Conservation (phyloP, 2,797 vertebrate genomes). For the Sphenopsis melanotis region DNA sequence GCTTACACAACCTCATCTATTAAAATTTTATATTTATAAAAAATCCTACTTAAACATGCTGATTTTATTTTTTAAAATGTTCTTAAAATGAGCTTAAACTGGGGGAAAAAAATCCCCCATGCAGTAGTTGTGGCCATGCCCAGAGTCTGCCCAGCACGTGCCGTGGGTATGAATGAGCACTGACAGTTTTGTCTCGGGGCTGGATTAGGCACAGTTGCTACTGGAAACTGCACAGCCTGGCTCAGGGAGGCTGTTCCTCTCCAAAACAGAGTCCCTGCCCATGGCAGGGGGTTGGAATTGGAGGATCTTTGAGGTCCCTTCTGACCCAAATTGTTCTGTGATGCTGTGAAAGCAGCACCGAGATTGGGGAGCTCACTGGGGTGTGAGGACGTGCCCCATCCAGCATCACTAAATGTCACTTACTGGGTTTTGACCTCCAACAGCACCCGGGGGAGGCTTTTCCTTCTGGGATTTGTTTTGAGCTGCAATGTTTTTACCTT, state of each 20-base stretch:
- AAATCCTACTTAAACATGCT: background rate
- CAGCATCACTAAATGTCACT: background rate
- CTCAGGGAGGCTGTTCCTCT: background rate
- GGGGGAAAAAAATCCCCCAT: rapidly evolving
- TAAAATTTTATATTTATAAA: background rate
- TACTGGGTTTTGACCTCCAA: rapidly evolving
- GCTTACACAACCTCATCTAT: background rate
- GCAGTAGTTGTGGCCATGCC: background rate
- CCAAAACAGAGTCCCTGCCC: background rate
- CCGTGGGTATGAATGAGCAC: slow-evolving; percentile 14
- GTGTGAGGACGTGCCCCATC: background rate
- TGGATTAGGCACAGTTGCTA: slow-evolving; percentile 57
- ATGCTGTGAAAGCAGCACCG: background rate
- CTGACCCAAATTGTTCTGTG: rapidly evolving
- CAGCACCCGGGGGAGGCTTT: background rate
- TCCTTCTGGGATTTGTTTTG: background rate
- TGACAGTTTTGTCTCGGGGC: background rate
- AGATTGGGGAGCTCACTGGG: background rate
- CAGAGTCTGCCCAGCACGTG: slow-evolving; percentile 21
- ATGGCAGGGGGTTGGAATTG: background rate
- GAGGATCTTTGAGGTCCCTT: background rate
- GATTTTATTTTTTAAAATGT: background rate
- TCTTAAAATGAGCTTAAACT: background rate
- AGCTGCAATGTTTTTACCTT: too few species aligned
- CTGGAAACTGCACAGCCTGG: slow-evolving; percentile 18